Evolutionary conservation across 1,140 invertebrate species (phyloP).

Genomic region (Lamellibrachia luymesi): DNA sequence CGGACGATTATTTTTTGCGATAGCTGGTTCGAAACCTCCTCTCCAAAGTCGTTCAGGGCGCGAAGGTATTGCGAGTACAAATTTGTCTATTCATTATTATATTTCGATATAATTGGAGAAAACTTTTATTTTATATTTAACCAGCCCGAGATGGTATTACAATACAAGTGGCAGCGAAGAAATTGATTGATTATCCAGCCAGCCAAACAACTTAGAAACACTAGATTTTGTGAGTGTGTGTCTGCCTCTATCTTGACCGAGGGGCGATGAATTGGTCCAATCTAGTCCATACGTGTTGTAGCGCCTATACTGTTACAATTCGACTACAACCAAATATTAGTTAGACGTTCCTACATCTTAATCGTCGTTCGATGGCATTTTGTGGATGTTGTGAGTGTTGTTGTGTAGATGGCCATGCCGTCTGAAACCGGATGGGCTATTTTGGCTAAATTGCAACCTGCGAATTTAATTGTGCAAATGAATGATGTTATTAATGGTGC

Average conservation of each 20-base stretch:
- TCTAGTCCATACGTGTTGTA: too few species aligned
- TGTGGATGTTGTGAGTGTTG: not conserved
- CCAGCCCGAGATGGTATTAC: too few species aligned
- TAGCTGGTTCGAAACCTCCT: not conserved
- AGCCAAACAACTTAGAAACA: not conserved
- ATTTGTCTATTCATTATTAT: not conserved
- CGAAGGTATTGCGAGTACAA: not conserved
- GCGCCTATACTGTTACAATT: not conserved
- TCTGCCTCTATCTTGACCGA: not conserved
- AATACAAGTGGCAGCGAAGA: not conserved
- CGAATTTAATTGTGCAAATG: not conserved
- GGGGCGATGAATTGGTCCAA: not conserved
- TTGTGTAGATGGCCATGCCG: too few species aligned
- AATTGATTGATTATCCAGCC: not conserved
- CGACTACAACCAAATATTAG: not conserved
- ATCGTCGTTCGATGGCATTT: not conserved
- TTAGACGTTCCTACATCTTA: not conserved
- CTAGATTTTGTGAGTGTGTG: not conserved
- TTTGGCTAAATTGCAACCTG: not conserved
- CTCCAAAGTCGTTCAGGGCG: not conserved
- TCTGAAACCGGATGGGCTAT: not conserved
- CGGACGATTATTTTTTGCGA: not conserved
- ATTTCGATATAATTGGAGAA: not conserved
- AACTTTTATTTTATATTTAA: not conserved
- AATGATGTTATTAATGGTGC: not conserved